These are phyloP conservation scores for Anguilla japonica DNA, from an alignment of 2,113 vertebrate species.

Conservation along the genomic window DNA sequence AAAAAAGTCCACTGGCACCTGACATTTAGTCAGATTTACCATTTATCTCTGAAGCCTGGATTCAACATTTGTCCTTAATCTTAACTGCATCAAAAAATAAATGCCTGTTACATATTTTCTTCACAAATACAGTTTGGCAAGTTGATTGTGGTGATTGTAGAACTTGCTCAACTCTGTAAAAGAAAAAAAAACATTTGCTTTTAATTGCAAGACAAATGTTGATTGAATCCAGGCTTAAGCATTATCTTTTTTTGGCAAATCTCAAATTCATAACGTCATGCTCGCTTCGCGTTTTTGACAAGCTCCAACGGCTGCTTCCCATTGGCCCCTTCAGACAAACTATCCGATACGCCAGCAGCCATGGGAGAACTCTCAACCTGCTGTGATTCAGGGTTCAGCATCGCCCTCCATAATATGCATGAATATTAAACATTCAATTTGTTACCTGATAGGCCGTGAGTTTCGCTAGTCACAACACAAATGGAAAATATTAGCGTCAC, in stretches of 20 bases:
- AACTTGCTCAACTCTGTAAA: too few relatives aligned
- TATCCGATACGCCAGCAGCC: slow-evolving; percentile 77
- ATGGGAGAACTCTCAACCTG: slow-evolving; percentile 68
- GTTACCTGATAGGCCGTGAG: slow-evolving; percentile 92
- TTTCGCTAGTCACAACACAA: slow-evolving; percentile 91
- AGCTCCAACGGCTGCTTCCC: slow-evolving; percentile 77
- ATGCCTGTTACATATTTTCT: too few relatives aligned
- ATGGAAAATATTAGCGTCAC: slow-evolving; percentile 88
- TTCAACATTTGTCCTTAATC: too few relatives aligned
- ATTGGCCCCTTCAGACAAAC: slow-evolving; percentile 79
- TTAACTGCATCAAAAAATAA: too few relatives aligned
- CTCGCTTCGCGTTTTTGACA: slow-evolving; percentile 80
- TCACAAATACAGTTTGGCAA: too few relatives aligned
- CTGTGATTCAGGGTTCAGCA: slow-evolving; percentile 74
- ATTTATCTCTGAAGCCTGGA: slow-evolving; percentile 62
- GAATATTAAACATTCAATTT: slow-evolving; percentile 96
- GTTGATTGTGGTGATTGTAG: too few relatives aligned
- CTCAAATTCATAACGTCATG: slow-evolving; percentile 82
- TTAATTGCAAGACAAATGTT: too few relatives aligned
- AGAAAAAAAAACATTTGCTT: too few relatives aligned
- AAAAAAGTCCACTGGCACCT: slow-evolving; percentile 76
- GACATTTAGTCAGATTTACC: slow-evolving; percentile 79
- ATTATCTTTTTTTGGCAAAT: slow-evolving; percentile 76
- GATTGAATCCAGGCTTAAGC: slow-evolving; percentile 66
- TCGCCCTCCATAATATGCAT: slow-evolving; percentile 85